Base-by-base conservation (phyloP, 1,140 invertebrate genomes). In the Hestina assimilis region DNA sequence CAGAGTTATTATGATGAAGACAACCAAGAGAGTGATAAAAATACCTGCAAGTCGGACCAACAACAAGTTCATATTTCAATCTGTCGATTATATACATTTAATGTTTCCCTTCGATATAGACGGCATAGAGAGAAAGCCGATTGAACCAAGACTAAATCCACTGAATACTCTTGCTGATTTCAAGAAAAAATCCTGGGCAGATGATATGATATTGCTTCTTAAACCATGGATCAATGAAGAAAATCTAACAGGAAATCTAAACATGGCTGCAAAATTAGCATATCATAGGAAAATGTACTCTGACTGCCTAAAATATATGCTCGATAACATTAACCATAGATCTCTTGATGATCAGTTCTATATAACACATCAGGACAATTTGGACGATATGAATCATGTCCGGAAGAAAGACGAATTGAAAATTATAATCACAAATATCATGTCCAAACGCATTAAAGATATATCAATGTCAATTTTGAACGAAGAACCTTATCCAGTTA, bases 1-100 rank as follows among this genome's bases (percentile, higher is more conserved):
- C 26, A 65, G 80, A 5, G 65, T 88, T 0, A 83, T 88, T 35
- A 83, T 84, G 80, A 88, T 88, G 84, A 86, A 88, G 51, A 88
- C 84, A 1, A 86, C 83, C 5, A 88, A 85, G 53, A 72, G 84
- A 0, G 80, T 88, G 0, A 88, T 88, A 21, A 88, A 85, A 63
- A 86, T 88, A 48, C 84, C 84, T 4, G 73, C 79, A 0, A 75
- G 61, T 46, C 62, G 72, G 0, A 72, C 52, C 47, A 75, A 66
- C 40, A 83, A 84, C 56, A 86, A 85, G 51, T 88, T 85, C 41
- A 15, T 80, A 2, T 88, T 86, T 46, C 77, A 83, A 43, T 69
- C 66, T 7, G 65, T 86, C 6, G 85, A 85, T 40, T 65, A 72
- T 21, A 59, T 86, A 4, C 77, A 83, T 42, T 76, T 79, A 4